Percentiles rank a stretch among this genome's conserved stretches.
Evolutionary conservation across 1,140 invertebrate genomes (phyloP).

Genomic region (Luehdorfia chinensis): DNA sequence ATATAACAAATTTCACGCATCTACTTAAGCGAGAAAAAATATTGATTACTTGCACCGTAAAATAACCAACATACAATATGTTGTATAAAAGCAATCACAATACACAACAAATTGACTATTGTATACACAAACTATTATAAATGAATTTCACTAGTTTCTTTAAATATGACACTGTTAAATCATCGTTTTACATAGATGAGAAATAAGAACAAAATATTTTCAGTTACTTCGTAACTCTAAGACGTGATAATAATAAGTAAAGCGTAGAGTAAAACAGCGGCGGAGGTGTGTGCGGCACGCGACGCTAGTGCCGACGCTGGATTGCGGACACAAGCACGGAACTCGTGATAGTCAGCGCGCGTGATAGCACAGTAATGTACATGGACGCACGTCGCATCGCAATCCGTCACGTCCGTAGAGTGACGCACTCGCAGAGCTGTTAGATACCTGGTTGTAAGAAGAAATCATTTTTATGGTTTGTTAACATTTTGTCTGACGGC

Average conservation of each 20-base stretch:
- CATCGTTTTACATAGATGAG: neutral
- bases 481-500: too few species aligned
- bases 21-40: constrained; percentile 1
- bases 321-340: constrained; percentile 84
- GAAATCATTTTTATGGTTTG: too few species aligned
- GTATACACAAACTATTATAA: neutral
- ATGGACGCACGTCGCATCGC: constrained; percentile 83
- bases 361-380: constrained; percentile 91
- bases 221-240: constrained; percentile 36
- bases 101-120: neutral
- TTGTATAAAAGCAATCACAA: neutral
- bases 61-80: neutral
- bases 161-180: neutral
- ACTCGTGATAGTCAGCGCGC: constrained; percentile 85
- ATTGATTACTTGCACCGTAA: neutral
- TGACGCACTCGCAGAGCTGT: constrained; percentile 80
- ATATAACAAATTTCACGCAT: neutral
- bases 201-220: constrained; percentile 4
- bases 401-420: constrained; percentile 68
- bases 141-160: neutral
- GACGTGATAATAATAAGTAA: constrained; percentile 59
- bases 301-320: constrained; percentile 84
- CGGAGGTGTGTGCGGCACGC: constrained; percentile 50
- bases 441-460: constrained; percentile 41
- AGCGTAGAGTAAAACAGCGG: constrained; percentile 59